A percentile compares a stretch with the other conserved stretches of the same genome.
Evolutionary conservation across 2,888 invertebrate species (phyloP).

Genomic region (Antitype chi): DNA sequence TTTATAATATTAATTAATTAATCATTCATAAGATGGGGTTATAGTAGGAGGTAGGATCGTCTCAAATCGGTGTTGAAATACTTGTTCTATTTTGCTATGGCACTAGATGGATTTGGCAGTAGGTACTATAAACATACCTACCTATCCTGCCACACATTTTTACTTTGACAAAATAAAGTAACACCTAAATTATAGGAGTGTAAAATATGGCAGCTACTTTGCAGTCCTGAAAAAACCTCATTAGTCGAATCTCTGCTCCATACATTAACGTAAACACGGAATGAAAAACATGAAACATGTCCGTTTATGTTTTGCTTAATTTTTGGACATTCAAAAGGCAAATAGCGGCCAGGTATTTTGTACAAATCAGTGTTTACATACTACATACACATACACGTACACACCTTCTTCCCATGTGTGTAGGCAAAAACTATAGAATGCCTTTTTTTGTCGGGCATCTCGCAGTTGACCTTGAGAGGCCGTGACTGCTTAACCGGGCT

Average conservation of each 20-base stretch:
- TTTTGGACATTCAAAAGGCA: background rate
- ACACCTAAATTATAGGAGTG: background rate
- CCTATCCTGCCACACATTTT: background rate
- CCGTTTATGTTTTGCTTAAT: background rate
- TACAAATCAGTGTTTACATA: background rate
- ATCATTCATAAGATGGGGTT: too few species aligned
- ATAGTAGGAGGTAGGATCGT: too few species aligned
- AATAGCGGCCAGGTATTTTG: background rate
- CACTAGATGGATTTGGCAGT: background rate
- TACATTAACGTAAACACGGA: constrained; percentile 15
- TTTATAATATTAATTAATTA: too few species aligned
- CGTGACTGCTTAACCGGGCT: too few species aligned
- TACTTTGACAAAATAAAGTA: background rate
- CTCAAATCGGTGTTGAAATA: background rate
- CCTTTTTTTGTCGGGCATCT: too few species aligned
- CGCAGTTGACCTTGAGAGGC: too few species aligned
- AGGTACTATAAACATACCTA: background rate
- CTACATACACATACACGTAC: too few species aligned
- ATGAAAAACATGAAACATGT: constrained; percentile 15
- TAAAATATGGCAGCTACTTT: constrained; percentile 12
- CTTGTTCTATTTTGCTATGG: background rate
- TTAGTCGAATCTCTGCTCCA: constrained; percentile 2
- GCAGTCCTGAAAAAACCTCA: constrained; percentile 9
- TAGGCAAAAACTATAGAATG: background rate
- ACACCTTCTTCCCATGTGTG: background rate